phyloP scores from a whole-genome alignment of 1,140 invertebrate genomes.

The Pteromalus puparum region DNA sequence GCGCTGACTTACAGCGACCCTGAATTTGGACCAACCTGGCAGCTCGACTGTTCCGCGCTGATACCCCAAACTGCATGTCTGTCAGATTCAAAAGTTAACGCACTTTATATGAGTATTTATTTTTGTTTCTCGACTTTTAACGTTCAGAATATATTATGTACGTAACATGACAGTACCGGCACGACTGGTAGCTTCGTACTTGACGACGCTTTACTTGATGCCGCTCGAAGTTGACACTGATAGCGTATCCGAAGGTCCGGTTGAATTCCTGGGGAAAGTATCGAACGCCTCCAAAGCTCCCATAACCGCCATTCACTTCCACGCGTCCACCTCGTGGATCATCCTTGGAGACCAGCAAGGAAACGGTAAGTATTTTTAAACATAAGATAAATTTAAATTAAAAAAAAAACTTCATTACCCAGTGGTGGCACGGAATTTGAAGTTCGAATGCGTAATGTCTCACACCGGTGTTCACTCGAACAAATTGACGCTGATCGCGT shows the following conservation, averaged over 20 bases:
- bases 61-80: conserved; percentile 28
- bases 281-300: conserved; percentile 43
- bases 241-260: background rate
- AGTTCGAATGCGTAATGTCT: conserved; percentile 54
- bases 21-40: conserved; percentile 54
- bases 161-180: background rate
- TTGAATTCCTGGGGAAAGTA: conserved; percentile 52
- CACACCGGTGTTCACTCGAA: conserved; percentile 44
- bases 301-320: conserved; percentile 57
- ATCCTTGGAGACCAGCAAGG: conserved; percentile 59
- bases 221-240: conserved; percentile 46
- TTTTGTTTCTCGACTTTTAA: background rate
- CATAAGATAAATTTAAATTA: too few species aligned
- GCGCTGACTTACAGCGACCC: conserved; percentile 51
- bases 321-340: conserved; percentile 55
- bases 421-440: conserved; percentile 55
- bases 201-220: conserved; percentile 56
- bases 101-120: background rate
- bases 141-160: background rate
- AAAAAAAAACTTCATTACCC: background rate
- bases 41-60: conserved; percentile 50
- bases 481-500: conserved; percentile 32
- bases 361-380: conserved; percentile 45
- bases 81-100: conserved; percentile 29
- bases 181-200: conserved; percentile 56